Evolutionary conservation across 1,140 invertebrate species (phyloP), one percentile per base, ranked within the genome.

Genomic region (Eumaeus atala): DNA sequence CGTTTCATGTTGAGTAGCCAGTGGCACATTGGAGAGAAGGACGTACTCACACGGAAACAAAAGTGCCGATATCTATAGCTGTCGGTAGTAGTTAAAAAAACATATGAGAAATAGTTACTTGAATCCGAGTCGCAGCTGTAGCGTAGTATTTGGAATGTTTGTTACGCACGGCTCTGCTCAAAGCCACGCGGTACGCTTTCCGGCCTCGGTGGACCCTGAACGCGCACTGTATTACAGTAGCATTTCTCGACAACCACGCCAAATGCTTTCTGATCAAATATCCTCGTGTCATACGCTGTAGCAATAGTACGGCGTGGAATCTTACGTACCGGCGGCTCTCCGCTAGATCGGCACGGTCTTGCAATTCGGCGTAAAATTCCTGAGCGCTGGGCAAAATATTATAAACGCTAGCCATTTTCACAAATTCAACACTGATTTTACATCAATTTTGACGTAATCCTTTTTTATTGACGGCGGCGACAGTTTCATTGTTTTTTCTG

Each of bases 251-350:
- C 37, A 87, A 55, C 77, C 77, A 83, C 11, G 70, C 67, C 12
- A 87, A 55, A 51, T 84, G 70, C 56, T 84, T 87, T 42, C 81
- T 72, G 34, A 82, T 78, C 48, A 84, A 61, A 48, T 78, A 73
- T 17, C 81, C 79, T 21, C 84, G 60, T n/a, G 66, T 62, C 62
- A 81, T 64, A 11, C 78, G 74, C 49, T 79, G 78, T 14, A 84
- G 48, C 9, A 81, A 52, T 48, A 82, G 44, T 6, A 72, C 73
- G 16, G 84, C 84, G 4, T 67, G 38, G 56, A 74, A 83, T 54
- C 75, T 64, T 48, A 62, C 56, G 14, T 64, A 69, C 5, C 77
- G 69, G 10, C 59, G 64, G 0, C 36, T 48, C 58, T 84, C 75
- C n/a, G 77, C 72, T 17, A 64, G 12, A 44, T 81, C 63, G 5